Conservation (phyloP, 2,797 vertebrate genomes). For the Macropus fuliginosus region DNA sequence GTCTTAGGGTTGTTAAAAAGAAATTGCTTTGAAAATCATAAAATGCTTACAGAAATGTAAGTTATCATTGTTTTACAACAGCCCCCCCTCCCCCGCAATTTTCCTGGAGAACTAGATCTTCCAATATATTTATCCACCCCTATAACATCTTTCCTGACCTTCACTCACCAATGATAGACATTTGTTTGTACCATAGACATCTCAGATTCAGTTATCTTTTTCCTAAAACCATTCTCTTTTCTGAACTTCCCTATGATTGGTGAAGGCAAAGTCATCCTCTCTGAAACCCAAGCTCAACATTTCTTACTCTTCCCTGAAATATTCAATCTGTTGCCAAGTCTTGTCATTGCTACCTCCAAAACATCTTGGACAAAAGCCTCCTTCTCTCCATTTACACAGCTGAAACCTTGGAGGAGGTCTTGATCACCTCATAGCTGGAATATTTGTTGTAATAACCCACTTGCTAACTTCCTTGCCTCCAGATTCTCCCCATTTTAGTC, state of each 20-base stretch:
- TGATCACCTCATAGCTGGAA: neutral
- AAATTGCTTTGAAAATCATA: neutral
- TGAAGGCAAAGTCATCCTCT: neutral
- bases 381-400: neutral
- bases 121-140: neutral
- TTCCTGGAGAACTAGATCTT: neutral
- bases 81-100: neutral
- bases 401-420: neutral
- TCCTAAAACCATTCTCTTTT: neutral
- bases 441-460: neutral
- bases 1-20: neutral
- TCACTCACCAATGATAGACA: neutral
- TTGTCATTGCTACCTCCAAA: neutral
- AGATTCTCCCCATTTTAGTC: neutral
- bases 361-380: neutral
- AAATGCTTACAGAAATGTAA: neutral
- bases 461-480: neutral
- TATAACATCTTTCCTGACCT: neutral
- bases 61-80: neutral
- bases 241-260: neutral
- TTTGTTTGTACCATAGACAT: neutral
- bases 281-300: neutral
- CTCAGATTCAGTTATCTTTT: neutral
- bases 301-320: neutral
- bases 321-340: neutral